phyloP scores from a whole-genome alignment of 2,888 invertebrate genomes.

The Agonopterix subpropinquella region DNA sequence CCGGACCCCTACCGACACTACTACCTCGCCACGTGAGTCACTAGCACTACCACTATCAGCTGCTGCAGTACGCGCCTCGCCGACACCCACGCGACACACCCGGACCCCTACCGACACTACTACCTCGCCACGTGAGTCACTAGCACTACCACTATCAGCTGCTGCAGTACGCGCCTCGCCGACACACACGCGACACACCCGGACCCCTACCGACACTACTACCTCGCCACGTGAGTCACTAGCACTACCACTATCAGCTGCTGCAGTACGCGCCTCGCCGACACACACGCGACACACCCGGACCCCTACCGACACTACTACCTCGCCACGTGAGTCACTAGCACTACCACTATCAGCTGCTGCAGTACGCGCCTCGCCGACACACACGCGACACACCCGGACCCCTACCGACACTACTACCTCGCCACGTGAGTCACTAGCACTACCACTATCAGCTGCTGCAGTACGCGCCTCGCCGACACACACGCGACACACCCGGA shows the following conservation, averaged over 20 bases:
- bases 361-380: conserved; percentile 38
- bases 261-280: conserved; percentile 37
- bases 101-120: conserved; percentile 38
- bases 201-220: conserved; percentile 42
- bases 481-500: conserved; percentile 10
- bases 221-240: conserved; percentile 45
- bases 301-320: conserved; percentile 44
- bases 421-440: conserved; percentile 42
- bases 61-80: conserved; percentile 39
- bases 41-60: conserved; percentile 5
- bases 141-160: conserved; percentile 15
- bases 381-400: conserved; percentile 11
- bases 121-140: conserved; percentile 49
- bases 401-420: conserved; percentile 45
- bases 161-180: conserved; percentile 36
- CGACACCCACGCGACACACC: conserved; percentile 18
- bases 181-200: conserved; percentile 18
- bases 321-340: conserved; percentile 43
- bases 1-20: conserved; percentile 36
- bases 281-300: conserved; percentile 15
- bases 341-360: conserved; percentile 20
- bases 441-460: conserved; percentile 25
- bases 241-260: conserved; percentile 17
- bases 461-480: conserved; percentile 35
- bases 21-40: conserved; percentile 51